These are phyloP conservation scores for Muscina levida DNA, from an alignment of 2,888 invertebrate genomes.

Conservation along the genomic window DNA sequence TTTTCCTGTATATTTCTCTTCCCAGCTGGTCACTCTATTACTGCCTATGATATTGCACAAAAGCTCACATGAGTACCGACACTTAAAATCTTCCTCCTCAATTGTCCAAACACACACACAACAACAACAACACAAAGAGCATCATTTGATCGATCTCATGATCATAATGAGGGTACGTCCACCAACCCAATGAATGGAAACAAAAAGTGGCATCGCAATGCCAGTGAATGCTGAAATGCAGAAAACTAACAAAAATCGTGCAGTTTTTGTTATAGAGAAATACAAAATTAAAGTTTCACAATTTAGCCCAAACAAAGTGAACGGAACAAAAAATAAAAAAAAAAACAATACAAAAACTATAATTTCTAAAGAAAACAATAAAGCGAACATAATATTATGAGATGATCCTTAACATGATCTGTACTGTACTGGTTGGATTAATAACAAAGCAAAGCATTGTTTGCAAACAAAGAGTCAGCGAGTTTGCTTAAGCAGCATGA, in stretches of 20 bases:
- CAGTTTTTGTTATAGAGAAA: conserved; percentile 24
- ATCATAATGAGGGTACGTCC: no score
- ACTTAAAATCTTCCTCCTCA: no score
- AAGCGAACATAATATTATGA: conserved; percentile 4
- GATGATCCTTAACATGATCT: conserved; percentile 63
- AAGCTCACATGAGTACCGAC: no score
- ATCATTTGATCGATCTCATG: no score
- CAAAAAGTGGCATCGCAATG: not conserved
- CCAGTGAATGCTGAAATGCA: not conserved
- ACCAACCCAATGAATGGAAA: no score
- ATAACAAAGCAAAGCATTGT: conserved; percentile 39
- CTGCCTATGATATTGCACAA: no score
- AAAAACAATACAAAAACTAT: not conserved
- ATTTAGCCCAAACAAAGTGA: conserved; percentile 25
- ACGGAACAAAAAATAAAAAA: not conserved
- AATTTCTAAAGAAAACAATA: conserved; percentile 16
- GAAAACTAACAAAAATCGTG: conserved; percentile 45
- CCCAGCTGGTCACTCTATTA: no score
- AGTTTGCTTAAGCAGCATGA: no score
- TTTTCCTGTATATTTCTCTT: no score
- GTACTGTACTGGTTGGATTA: conserved; percentile 43
- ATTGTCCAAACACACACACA: no score
- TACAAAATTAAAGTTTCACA: conserved; percentile 14
- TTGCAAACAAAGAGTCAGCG: no score
- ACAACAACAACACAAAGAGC: no score